Base-by-base conservation (phyloP, 2,888 invertebrate species). In the Caenorhabditis doughertyi region DNA sequence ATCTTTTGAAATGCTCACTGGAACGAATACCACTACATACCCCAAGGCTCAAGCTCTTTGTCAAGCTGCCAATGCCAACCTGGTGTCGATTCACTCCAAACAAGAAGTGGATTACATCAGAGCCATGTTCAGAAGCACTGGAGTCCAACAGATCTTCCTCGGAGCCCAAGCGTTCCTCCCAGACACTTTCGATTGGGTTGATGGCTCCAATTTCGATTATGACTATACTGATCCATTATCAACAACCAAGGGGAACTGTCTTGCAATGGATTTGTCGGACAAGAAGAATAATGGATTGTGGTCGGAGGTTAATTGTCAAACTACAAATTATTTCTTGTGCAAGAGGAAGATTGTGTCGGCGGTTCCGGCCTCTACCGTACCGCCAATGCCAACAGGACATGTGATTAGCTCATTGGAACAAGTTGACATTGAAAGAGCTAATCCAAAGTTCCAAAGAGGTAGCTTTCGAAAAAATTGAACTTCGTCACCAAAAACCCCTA, bases 21-120 rank as follows among this genome's bases (percentile, higher is more conserved):
- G 27, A 2, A 39, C 35, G 0, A 7, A 4, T 7, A 74, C 47
- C 56, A 18, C 35, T 0, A 44, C 29, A 8, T 55, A 65, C 21
- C 9, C n/a, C 3, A n/a, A 16, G 16, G 74, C 74, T 11, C 53
- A 74, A 35, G n/a, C 25, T 23, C 29, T 47, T 11, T 74, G 73
- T n/a, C n/a, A 32, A 9, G 44, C 55, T 64, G 47, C 53, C 55
- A 11, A 8, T n/a, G 35, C 51, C 25, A 62, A 49, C 13, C 23
- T 72, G 3, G 62, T 29, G 1, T 62, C 72, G 9, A 29, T 74
- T 8, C 73, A 74, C 35, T 74, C 73, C 0, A 64, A 47, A 55
- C 55, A 5, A 0, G 73, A 74, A 35, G 11, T 56, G 18, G 73
- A 74, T 44, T 65, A 9, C 35, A 44, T 74, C 13, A 27, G 44